Base-by-base conservation (phyloP, 1,140 invertebrate species). In the Stenopsyche tienmushanensis region DNA sequence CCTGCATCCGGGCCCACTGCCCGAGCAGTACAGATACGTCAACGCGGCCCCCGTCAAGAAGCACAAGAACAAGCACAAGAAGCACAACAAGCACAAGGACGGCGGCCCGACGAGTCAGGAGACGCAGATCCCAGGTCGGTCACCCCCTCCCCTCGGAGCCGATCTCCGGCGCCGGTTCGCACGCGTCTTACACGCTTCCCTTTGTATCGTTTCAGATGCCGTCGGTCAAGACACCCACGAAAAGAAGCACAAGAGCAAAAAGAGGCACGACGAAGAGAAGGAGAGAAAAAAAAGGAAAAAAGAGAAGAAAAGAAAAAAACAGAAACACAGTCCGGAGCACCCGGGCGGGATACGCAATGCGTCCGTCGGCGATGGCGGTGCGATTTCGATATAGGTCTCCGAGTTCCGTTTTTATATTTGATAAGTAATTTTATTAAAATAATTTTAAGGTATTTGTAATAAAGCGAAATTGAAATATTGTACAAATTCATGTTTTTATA, bases 201-300 rank as follows among this genome's bases (percentile, higher is more conserved):
- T 53, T 53, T 25, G 50, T 53, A 21, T 57, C 74, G 75, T 76
- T 78, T 66, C 72, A 80, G 76, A 81, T 74, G 82, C 86, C 70
- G 85, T 88, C 53, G 88, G 87, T 55, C 83, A 87, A 26, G 92
- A 94, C 74, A 90, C 89, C 24, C 92, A 95, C 72, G 93, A 97
- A 75, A 96, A 96, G 83, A 97, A 96, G 76, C 93, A 96, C 75
- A 97, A 97, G 82, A 97, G 96, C 74, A 92, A 96, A 73, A 96
- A 96, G 74, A 82, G 92, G 18, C 92, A 95, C 71, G 93, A 97
- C 71, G 94, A 97, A 64, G 94, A 96, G 70, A 96, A 97, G 72
- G 93, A 97, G 73, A 83, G 93, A 26, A 95, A 94, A 78, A 96
- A 96, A 72, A 84, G 93, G 72, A 96, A 96, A 85, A 97, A 97